A percentile compares a stretch with the other conserved stretches of the same genome.
These are phyloP conservation scores for Capra hircus DNA, from an alignment of 2,113 vertebrate species.

Conservation along the genomic window DNA sequence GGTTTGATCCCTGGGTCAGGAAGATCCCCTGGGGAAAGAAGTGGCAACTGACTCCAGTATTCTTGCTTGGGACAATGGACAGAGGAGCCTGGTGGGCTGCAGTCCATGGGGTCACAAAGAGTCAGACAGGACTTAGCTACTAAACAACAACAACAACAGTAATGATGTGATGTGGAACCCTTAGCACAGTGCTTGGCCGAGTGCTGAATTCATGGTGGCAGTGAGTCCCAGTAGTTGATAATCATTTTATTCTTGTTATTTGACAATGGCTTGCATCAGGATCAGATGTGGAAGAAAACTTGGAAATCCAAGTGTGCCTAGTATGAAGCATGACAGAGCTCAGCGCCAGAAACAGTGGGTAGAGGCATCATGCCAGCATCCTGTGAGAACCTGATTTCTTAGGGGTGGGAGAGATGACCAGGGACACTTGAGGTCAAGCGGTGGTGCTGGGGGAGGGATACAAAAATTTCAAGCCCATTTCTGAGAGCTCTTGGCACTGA, in stretches of 20 bases:
- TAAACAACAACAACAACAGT: not conserved
- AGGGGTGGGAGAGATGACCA: not conserved
- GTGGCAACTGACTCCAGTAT: not conserved
- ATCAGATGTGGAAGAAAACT: not conserved
- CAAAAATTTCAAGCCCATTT: not conserved
- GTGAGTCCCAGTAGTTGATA: not conserved
- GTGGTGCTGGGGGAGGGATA: not conserved
- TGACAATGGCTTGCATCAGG: not conserved
- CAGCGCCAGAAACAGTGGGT: not conserved
- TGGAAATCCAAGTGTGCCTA: not conserved
- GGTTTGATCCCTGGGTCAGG: not conserved
- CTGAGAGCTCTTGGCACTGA: not conserved
- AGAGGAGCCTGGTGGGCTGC: not conserved
- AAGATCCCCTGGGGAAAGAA: not conserved
- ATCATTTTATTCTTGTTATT: not conserved
- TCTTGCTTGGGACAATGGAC: not conserved
- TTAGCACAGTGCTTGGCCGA: not conserved
- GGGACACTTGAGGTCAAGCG: not conserved
- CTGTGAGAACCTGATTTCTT: not conserved
- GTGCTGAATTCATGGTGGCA: not conserved
- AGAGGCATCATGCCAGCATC: not conserved
- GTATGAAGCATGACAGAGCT: not conserved
- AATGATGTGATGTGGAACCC: rapidly evolving
- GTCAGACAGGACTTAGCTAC: not conserved
- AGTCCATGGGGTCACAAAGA: not conserved